Conservation (phyloP, 1,140 invertebrate species). For the Ridgeia piscesae region DNA sequence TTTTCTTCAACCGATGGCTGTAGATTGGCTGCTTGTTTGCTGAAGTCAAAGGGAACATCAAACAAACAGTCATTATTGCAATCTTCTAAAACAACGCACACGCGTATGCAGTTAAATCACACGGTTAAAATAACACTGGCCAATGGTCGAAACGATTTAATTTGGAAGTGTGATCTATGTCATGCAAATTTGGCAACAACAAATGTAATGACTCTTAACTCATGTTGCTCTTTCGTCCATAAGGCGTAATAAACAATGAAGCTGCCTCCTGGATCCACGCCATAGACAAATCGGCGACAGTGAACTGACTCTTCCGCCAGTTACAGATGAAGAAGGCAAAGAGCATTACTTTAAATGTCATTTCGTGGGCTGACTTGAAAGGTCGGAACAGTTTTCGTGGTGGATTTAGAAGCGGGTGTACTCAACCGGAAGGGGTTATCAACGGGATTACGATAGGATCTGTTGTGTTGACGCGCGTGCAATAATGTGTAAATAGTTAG, state of each 20-base stretch:
- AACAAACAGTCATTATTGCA: too few species aligned
- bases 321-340: neutral
- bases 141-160: slow-evolving; percentile 3
- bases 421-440: neutral
- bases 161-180: neutral
- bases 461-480: neutral
- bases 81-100: too few species aligned
- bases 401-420: neutral
- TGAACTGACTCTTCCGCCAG: neutral
- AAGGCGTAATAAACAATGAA: too few species aligned
- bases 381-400: neutral
- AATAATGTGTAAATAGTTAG: neutral
- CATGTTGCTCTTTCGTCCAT: too few species aligned
- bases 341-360: neutral
- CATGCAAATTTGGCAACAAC: neutral
- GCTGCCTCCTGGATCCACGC: too few species aligned
- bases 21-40: too few species aligned
- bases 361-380: neutral
- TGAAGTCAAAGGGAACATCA: too few species aligned
- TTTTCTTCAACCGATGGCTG: too few species aligned
- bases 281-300: neutral
- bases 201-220: neutral
- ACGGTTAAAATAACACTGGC: neutral
- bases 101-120: neutral
- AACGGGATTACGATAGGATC: neutral